Evolutionary conservation across 2,797 vertebrate species (phyloP).

Genomic region (Phalanger gymnotis): DNA sequence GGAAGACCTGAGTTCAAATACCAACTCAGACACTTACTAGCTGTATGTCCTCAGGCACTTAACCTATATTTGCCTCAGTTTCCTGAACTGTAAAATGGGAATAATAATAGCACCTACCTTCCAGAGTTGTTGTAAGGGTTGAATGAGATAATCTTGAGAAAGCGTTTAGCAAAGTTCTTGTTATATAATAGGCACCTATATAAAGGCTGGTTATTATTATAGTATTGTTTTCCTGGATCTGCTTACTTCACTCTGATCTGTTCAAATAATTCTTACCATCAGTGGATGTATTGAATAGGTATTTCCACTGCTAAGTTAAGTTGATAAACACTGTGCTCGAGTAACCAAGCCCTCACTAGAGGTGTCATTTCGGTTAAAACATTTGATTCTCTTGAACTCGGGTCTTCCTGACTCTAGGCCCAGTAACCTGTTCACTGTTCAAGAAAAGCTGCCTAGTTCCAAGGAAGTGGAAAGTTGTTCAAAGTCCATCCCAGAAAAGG

Average conservation of each 20-base stretch:
- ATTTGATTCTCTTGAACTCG: background rate
- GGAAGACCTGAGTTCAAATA: background rate
- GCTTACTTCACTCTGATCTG: background rate
- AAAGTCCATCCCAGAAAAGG: background rate
- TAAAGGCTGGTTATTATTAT: background rate
- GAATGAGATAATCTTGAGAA: background rate
- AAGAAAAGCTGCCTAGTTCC: background rate
- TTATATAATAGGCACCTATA: background rate
- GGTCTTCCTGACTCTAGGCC: too few species aligned
- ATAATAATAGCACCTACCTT: background rate
- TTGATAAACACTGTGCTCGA: background rate
- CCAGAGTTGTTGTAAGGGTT: background rate
- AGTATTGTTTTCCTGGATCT: background rate
- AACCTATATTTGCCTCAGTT: background rate
- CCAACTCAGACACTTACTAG: background rate
- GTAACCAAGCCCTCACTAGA: background rate
- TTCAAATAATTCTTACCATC: background rate
- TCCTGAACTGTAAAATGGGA: background rate
- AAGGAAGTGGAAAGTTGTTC: background rate
- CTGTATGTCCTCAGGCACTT: background rate
- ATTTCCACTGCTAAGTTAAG: background rate
- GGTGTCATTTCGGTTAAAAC: background rate
- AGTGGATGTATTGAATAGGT: background rate
- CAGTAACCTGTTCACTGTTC: too few species aligned
- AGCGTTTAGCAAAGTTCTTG: background rate